Evolutionary conservation across 2,888 invertebrate species (phyloP).

Genomic region (Scaptomyza tumidula): DNA sequence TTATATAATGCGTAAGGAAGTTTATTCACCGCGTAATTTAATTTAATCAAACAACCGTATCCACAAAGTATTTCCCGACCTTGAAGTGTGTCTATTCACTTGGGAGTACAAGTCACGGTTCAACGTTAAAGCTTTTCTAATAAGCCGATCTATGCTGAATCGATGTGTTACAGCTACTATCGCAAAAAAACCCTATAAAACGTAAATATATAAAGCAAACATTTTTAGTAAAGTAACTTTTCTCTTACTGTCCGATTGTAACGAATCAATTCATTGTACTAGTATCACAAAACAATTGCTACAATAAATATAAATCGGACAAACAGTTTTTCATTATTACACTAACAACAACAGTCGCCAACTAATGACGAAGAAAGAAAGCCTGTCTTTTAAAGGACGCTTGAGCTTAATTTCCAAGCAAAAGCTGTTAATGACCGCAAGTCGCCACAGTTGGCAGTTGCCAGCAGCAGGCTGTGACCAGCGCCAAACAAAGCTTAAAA

Average conservation of each 20-base stretch:
- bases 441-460: conserved; percentile 19
- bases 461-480: conserved; percentile 13
- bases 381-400: conserved; percentile 39
- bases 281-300: too few species aligned
- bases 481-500: conserved; percentile 28
- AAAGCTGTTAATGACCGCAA: conserved; percentile 67
- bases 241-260: too few species aligned
- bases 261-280: too few species aligned
- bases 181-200: conserved; percentile 16
- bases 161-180: conserved; percentile 28
- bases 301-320: conserved; percentile 17
- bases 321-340: conserved; percentile 58
- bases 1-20: not conserved
- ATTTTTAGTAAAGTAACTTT: too few species aligned
- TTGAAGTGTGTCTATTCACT: too few species aligned
- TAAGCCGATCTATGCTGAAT: conserved; percentile 37
- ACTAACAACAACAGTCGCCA: conserved; percentile 3
- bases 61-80: too few species aligned
- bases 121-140: not conserved
- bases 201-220: too few species aligned
- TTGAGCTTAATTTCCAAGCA: conserved; percentile 57
- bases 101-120: not conserved
- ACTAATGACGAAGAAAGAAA: conserved; percentile 13
- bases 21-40: not conserved
- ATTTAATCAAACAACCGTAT: too few species aligned